Evolutionary conservation across 2,888 invertebrate species (phyloP).

Genomic region (Antheraea yamamai): DNA sequence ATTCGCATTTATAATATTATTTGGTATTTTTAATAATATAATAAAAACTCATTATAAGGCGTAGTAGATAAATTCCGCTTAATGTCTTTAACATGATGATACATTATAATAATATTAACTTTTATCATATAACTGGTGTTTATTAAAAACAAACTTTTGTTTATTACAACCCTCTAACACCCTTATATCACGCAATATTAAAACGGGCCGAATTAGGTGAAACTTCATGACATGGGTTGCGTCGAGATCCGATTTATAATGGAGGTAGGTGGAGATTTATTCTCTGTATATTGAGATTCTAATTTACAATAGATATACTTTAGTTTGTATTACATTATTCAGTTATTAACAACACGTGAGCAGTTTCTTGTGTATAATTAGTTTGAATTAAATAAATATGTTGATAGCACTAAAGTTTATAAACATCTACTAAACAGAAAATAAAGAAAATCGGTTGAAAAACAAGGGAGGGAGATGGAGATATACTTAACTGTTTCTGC

Average conservation of each 20-base stretch:
- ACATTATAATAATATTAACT: background rate
- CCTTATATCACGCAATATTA: slow-evolving; percentile 45
- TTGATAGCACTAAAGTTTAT: too few species aligned
- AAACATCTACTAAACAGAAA: too few species aligned
- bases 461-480: too few species aligned
- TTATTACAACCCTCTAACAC: slow-evolving; percentile 40
- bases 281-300: slow-evolving; percentile 17
- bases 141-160: slow-evolving; percentile 42
- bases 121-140: slow-evolving; percentile 25
- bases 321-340: background rate
- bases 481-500: too few species aligned
- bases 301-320: slow-evolving; percentile 1
- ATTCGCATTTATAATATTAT: too few species aligned
- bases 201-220: slow-evolving; percentile 43
- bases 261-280: slow-evolving; percentile 15
- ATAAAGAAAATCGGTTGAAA: too few species aligned
- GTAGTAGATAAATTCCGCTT: background rate
- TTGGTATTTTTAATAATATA: too few species aligned
- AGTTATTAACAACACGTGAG: too few species aligned
- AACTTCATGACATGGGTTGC: slow-evolving; percentile 39
- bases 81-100: background rate
- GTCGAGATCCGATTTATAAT: slow-evolving; percentile 24
- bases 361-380: too few species aligned
- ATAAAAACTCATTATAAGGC: too few species aligned
- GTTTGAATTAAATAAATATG: too few species aligned